A percentile compares a stretch with the other conserved stretches of the same genome.
phyloP scores from a whole-genome alignment of 2,113 vertebrate species.

The Chamaetylas fuelleborni region DNA sequence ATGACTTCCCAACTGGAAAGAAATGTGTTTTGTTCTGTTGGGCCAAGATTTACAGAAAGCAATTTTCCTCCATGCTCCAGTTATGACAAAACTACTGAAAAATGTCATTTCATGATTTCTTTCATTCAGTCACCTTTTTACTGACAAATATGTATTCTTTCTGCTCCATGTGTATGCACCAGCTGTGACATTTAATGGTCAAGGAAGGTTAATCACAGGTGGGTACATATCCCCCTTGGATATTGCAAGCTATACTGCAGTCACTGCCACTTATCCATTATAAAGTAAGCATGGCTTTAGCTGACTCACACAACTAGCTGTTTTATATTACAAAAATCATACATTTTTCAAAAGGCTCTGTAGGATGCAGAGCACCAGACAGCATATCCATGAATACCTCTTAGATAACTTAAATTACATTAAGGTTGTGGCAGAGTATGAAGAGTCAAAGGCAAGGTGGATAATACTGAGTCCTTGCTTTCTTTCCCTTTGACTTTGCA shows the following conservation, averaged over 20 bases:
- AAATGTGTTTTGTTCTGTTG: slow-evolving; percentile 79
- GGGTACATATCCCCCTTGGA: slow-evolving; percentile 41
- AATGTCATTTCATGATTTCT: slow-evolving; percentile 76
- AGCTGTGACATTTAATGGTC: slow-evolving; percentile 74
- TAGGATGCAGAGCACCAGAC: background rate
- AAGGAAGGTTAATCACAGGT: slow-evolving; percentile 67
- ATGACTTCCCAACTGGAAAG: slow-evolving; percentile 76
- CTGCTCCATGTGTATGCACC: slow-evolving; percentile 30
- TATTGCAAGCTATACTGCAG: background rate
- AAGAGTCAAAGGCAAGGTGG: background rate
- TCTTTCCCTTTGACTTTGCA: background rate
- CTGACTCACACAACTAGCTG: background rate
- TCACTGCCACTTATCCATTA: background rate
- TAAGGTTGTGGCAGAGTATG: background rate
- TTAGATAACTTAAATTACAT: background rate
- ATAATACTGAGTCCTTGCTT: background rate
- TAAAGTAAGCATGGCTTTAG: background rate
- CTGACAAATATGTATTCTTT: slow-evolving; percentile 67
- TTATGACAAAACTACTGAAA: slow-evolving; percentile 74
- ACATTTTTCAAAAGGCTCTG: slow-evolving; percentile 4
- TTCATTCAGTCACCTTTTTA: slow-evolving; percentile 72
- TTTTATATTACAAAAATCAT: slow-evolving; percentile 38
- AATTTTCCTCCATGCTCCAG: slow-evolving; percentile 76
- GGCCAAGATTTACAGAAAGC: slow-evolving; percentile 80
- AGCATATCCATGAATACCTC: background rate